Conservation (phyloP, 2,797 vertebrate genomes). For the Coregonus sp. region DNA sequence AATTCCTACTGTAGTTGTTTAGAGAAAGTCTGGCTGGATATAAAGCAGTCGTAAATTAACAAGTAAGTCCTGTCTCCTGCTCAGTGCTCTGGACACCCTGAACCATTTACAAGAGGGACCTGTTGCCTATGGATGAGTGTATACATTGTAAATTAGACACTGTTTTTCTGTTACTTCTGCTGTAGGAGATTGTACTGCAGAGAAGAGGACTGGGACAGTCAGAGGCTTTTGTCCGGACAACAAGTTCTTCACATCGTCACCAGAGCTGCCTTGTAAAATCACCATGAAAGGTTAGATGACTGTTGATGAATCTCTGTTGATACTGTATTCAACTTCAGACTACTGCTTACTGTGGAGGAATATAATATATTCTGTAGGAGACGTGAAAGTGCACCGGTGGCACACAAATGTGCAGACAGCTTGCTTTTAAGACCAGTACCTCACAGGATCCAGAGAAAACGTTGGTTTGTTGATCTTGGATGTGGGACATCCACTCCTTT, state of each 20-base stretch:
- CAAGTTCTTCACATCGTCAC: conserved; percentile 8
- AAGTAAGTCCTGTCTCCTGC: conserved; percentile 15
- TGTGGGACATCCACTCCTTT: conserved; percentile 58
- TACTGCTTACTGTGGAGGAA: background rate
- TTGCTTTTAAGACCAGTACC: conserved; percentile 43
- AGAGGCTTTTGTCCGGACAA: background rate
- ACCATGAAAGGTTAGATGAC: conserved; percentile 78
- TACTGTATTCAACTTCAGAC: background rate
- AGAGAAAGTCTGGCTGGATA: background rate
- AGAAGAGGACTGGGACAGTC: conserved; percentile 31
- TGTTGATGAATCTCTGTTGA: background rate
- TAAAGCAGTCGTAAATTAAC: conserved; percentile 3
- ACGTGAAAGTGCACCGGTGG: conserved; percentile 19
- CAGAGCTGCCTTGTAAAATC: conserved; percentile 38
- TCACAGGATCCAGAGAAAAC: conserved; percentile 57
- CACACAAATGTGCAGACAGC: conserved; percentile 56
- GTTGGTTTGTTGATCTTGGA: conserved; percentile 71
- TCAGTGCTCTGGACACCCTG: background rate
- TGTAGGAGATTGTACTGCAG: conserved; percentile 27
- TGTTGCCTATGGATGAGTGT: conserved; percentile 31
- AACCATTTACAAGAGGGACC: conserved; percentile 22
- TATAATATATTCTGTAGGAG: background rate
- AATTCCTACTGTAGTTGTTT: background rate
- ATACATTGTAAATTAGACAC: conserved; percentile 24
- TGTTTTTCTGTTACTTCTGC: conserved; percentile 27